A percentile compares a stretch with the other conserved stretches of the same genome.
Conservation (phyloP, 2,113 vertebrate genomes). For the Tragelaphus buxtoni region DNA sequence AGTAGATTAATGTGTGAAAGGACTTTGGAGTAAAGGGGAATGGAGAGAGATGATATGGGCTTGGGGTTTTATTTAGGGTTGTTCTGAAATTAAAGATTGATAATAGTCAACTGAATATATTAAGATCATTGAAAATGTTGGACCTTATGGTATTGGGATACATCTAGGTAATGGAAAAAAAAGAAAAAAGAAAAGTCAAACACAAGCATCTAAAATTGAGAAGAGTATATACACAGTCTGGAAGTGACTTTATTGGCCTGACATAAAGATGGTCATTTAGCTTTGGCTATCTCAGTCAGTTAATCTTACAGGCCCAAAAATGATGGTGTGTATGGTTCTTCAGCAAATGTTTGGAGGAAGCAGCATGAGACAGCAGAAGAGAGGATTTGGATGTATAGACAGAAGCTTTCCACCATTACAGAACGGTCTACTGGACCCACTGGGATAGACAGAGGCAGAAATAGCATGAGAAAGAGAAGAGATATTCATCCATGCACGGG, state of each 20-base stretch:
- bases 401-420: not conserved
- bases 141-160: not conserved
- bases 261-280: not conserved
- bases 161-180: not conserved
- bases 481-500: rapidly evolving
- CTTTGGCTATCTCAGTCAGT: not conserved
- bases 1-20: not conserved
- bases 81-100: not conserved
- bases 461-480: not conserved
- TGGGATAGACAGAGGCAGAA: not conserved
- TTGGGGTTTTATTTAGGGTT: not conserved
- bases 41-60: not conserved
- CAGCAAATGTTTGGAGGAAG: no score
- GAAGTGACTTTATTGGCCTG: not conserved
- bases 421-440: not conserved
- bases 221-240: not conserved
- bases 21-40: not conserved
- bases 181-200: not conserved
- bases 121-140: not conserved
- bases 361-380: not conserved
- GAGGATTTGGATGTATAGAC: not conserved
- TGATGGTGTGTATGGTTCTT: no score
- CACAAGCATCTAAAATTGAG: not conserved
- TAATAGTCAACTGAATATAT: not conserved
- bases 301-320: not conserved